Evolutionary conservation across 2,888 invertebrate species (phyloP).

Genomic region (Lochmaea crataegi): DNA sequence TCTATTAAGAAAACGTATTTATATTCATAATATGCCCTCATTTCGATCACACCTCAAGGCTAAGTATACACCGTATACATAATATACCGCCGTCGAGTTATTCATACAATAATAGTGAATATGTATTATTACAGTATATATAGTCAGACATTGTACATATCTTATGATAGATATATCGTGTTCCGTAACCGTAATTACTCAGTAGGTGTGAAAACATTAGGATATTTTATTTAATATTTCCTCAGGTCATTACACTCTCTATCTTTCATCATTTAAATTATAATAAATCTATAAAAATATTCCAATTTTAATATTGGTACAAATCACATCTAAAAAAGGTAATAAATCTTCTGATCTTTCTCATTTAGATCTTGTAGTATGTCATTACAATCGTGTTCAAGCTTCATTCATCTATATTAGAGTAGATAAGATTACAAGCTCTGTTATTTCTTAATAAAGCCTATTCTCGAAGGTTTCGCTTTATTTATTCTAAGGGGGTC

Average conservation of each 20-base stretch:
- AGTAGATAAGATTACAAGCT: too few species aligned
- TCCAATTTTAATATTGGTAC: too few species aligned
- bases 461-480: too few species aligned
- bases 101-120: constrained; percentile 31
- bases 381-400: too few species aligned
- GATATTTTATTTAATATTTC: constrained; percentile 34
- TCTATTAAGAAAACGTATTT: constrained; percentile 30
- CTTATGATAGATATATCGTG: constrained; percentile 32
- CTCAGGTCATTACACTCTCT: constrained; percentile 27
- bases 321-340: too few species aligned
- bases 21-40: constrained; percentile 35
- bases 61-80: constrained; percentile 18
- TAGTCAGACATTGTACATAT: constrained; percentile 13
- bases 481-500: too few species aligned
- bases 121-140: constrained; percentile 27
- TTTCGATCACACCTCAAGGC: constrained; percentile 34
- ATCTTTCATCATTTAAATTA: background rate
- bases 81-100: constrained; percentile 10
- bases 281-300: too few species aligned
- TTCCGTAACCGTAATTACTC: constrained; percentile 32
- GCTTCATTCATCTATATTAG: too few species aligned
- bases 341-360: too few species aligned
- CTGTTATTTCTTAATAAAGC: too few species aligned
- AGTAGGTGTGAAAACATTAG: constrained; percentile 39
- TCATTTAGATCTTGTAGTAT: too few species aligned